phyloP scores from a whole-genome alignment of 2,113 vertebrate species.

The Struthio camelus region DNA sequence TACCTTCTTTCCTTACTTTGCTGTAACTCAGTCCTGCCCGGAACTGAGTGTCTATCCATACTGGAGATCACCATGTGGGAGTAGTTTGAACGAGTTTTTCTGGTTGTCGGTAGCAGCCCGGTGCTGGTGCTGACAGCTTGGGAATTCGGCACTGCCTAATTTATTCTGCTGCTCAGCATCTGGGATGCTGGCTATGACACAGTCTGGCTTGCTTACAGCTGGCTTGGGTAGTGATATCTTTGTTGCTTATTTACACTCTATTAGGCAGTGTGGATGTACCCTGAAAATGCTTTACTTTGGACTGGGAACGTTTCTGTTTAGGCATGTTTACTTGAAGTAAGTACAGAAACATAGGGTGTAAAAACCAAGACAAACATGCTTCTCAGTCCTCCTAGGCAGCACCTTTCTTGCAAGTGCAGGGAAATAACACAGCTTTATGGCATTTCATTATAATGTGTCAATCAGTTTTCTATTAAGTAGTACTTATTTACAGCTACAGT shows the following conservation, averaged over 20 bases:
- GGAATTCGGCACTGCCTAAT: not conserved
- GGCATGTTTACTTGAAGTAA: not conserved
- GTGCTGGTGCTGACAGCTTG: not conserved
- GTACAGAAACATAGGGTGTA: not conserved
- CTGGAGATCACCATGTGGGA: not conserved
- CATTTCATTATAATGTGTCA: not conserved
- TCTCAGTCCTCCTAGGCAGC: not conserved
- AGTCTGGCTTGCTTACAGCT: not conserved
- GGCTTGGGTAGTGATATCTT: not conserved
- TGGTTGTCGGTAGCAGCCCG: conserved; percentile 26
- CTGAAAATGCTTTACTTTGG: not conserved
- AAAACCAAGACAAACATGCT: not conserved
- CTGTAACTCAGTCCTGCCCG: not conserved
- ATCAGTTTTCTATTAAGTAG: not conserved
- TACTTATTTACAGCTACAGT: not conserved
- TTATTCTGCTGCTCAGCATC: not conserved
- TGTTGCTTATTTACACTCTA: accelerated
- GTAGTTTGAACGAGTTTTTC: conserved; percentile 52
- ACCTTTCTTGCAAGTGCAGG: not conserved
- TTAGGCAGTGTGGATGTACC: accelerated
- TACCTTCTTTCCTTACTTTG: not conserved
- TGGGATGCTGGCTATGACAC: not conserved
- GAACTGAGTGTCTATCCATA: not conserved
- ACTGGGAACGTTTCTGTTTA: not conserved
- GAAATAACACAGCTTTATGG: not conserved